Conservation (phyloP, 1,140 invertebrate species). For the Linepithema humile region DNA sequence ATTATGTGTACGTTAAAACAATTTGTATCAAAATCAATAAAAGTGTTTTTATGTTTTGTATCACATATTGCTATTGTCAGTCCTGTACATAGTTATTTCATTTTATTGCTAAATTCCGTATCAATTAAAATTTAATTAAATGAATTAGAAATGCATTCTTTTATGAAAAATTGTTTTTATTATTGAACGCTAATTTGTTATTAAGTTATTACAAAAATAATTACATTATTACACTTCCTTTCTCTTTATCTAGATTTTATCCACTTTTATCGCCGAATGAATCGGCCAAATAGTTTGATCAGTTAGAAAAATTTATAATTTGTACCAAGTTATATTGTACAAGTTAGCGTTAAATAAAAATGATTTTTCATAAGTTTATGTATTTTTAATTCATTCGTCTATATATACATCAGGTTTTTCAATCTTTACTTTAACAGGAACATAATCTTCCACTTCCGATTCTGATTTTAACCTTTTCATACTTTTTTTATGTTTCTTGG, state of each 20-base stretch:
- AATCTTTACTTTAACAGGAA: conserved; percentile 1
- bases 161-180: too few species aligned
- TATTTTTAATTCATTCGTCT: too few species aligned
- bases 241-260: too few species aligned
- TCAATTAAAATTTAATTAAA: too few species aligned
- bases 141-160: too few species aligned
- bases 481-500: conserved; percentile 1
- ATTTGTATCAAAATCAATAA: conserved; percentile 23
- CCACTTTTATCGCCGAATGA: background rate
- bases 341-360: too few species aligned
- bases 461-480: background rate
- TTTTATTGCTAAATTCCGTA: background rate
- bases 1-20: background rate
- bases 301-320: too few species aligned
- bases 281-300: too few species aligned
- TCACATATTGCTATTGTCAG: background rate
- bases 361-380: background rate
- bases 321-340: too few species aligned
- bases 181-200: background rate
- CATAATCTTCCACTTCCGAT: background rate
- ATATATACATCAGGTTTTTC: background rate
- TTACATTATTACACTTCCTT: background rate
- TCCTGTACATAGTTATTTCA: background rate
- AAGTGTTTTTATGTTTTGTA: conserved; percentile 37
- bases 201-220: background rate